Evolutionary conservation across 2,888 invertebrate genomes (phyloP), one percentile per base, ranked within the genome.

Genomic region (Hydroisotoma schaefferi): DNA sequence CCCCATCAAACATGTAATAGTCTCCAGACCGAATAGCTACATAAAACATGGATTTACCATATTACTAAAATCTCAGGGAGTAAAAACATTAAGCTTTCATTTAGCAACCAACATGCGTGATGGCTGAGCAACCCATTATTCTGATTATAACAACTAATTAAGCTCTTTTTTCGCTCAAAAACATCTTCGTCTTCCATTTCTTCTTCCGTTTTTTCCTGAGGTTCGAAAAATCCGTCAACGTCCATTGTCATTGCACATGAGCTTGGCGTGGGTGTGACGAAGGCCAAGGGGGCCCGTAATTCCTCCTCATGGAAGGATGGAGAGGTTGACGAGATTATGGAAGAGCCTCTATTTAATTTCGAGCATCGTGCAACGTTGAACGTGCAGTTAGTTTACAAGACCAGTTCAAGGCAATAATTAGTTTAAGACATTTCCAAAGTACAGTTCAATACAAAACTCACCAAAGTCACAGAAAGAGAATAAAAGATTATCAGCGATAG

Each of bases 1-100:
- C 84, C 71, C 95, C 94, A 75, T 97, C 95, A 80, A 99, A 99
- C 94, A 99, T 94, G 80, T 95, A 98, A 80, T 99, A 98, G 80
- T 99, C 99, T 20, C 98, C 99, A 62, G 95, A 95, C 54, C 97
- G 87, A 61, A 98, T 88, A 54, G 98, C 99, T 99, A 80, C 76
- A 78, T n/a, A 33, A 33, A 33, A 33, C 33, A 33, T 6, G 33
- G 33, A 33, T 10, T 10, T 33, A 33, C 8, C n/a, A n/a, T n/a
- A n/a, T n/a, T n/a, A n/a, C n/a, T n/a, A n/a, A n/a, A n/a, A n/a
- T n/a, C n/a, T n/a, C n/a, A n/a, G n/a, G n/a, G n/a, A n/a, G n/a
- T n/a, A n/a, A n/a, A n/a, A n/a, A n/a, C n/a, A n/a, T n/a, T n/a
- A n/a, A n/a, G n/a, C n/a, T n/a, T n/a, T n/a, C n/a, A n/a, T n/a